These are phyloP conservation scores for Didymodactylos carnosus DNA, from an alignment of 2,888 invertebrate genomes.

Conservation along the genomic window DNA sequence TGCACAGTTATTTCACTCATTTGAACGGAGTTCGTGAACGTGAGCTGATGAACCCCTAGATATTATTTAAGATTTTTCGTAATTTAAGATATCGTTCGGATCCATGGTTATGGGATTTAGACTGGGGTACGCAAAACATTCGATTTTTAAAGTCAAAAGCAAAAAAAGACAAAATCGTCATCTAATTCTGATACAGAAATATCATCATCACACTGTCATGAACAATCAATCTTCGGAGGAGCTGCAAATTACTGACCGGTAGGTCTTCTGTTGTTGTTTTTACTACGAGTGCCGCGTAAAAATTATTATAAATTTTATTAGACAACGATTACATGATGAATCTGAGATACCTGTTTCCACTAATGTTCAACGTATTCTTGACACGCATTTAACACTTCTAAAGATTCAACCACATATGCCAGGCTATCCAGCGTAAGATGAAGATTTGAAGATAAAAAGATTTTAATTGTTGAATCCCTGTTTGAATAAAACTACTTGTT, in stretches of 20 bases:
- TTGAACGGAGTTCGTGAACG: too few relatives aligned
- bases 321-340: too few relatives aligned
- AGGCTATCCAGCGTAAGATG: conserved; percentile 58
- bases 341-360: not conserved
- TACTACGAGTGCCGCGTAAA: too few relatives aligned
- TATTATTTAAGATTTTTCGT: too few relatives aligned
- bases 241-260: not conserved
- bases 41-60: too few relatives aligned
- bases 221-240: not conserved
- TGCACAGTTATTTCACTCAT: too few relatives aligned
- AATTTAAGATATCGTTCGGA: conserved; percentile 49
- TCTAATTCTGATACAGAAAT: not conserved
- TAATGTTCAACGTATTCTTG: conserved; percentile 43
- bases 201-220: too few relatives aligned
- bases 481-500: not conserved
- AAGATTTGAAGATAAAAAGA: too few relatives aligned
- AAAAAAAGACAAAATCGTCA: conserved; percentile 19
- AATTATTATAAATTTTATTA: too few relatives aligned
- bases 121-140: conserved; percentile 61
- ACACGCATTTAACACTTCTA: conserved; percentile 45
- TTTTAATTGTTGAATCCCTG: too few relatives aligned
- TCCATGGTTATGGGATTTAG: conserved; percentile 88
- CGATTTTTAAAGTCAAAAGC: conserved; percentile 16
- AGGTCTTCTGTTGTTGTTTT: too few relatives aligned
- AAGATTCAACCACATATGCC: conserved; percentile 51